Evolutionary conservation across 2,797 vertebrate genomes (phyloP).

Genomic region (Rhyacichthys aspro): DNA sequence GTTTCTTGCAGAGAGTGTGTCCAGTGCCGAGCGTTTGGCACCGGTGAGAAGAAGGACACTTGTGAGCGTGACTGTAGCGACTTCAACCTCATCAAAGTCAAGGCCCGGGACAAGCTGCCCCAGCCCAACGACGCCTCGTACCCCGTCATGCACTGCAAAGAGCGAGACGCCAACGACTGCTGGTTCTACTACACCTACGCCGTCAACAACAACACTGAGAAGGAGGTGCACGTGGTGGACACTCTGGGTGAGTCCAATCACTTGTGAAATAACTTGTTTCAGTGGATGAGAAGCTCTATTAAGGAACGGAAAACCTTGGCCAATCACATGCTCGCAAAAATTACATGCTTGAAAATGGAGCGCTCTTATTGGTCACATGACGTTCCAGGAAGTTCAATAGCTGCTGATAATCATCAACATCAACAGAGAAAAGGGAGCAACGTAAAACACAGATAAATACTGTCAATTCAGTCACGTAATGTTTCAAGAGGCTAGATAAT

Average conservation of each 20-base stretch:
- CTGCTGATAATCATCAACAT: no score
- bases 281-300: no score
- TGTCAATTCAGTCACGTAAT: no score
- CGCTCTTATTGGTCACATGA: no score
- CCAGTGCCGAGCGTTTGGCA: constrained; percentile 90
- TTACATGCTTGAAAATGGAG: no score
- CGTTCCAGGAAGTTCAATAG: no score
- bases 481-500: no score
- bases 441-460: no score
- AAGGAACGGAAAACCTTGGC: no score
- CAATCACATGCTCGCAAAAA: no score
- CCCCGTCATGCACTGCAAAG: constrained; percentile 91
- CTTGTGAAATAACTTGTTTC: no score
- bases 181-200: constrained; percentile 98
- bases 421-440: no score
- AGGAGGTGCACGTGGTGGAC: constrained; percentile 86
- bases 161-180: constrained; percentile 95
- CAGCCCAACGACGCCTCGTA: constrained; percentile 83
- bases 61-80: constrained; percentile 85
- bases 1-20: constrained; percentile 87
- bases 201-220: constrained; percentile 85
- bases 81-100: constrained; percentile 85
- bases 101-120: constrained; percentile 86
- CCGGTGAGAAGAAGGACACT: constrained; percentile 89
- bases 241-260: constrained; percentile 86